Base-by-base conservation (phyloP, 2,113 vertebrate species). In the Trinectes maculatus region DNA sequence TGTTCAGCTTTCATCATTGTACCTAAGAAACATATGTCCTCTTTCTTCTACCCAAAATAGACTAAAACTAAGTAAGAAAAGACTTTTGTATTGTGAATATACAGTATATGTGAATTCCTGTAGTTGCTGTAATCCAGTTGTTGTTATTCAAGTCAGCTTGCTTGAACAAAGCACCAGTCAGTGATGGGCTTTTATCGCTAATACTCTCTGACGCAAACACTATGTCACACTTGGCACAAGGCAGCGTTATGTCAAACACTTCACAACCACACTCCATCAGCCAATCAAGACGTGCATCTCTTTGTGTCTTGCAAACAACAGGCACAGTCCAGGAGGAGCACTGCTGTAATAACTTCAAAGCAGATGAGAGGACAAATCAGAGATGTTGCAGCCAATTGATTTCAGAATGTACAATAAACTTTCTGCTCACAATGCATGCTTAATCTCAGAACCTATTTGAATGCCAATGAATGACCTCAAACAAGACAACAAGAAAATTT, bases 211-310 rank as follows among this genome's bases (percentile, higher is more conserved):
- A 76, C 56, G 16, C 55, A 65, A 61, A 67, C 67, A 86, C 49
- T 79, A 83, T 65, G 65, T 85, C 77, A 82, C 53, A 47, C 82
- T 73, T 87, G 86, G 85, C 79, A 72, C 36, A 54, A 42, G 25
- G 44, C 46, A 46, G 66, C 52, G 52, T 78, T 71, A 61, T 80
- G 73, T 29, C 68, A 78, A 80, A 77, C n/a, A 68, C 40, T 51
- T 70, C 34, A 68, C 37, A 46, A 58, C 53, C 59, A 53, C 31
- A 74, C 53, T 57, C 47, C 63, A 28, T 48, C 51, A 55, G 18
- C 46, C 80, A 55, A 84, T 86, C 71, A 80, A 78, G 46, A 52
- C 0, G 10, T 70, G 54, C 36, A 57, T 75, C 26, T 75, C 21
- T 75, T 34, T 63, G 36, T 64, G 67, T 71, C 39, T n/a, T n/a